Conservation (phyloP, 2,113 vertebrate species). For the Balaenoptera acutorostrata region DNA sequence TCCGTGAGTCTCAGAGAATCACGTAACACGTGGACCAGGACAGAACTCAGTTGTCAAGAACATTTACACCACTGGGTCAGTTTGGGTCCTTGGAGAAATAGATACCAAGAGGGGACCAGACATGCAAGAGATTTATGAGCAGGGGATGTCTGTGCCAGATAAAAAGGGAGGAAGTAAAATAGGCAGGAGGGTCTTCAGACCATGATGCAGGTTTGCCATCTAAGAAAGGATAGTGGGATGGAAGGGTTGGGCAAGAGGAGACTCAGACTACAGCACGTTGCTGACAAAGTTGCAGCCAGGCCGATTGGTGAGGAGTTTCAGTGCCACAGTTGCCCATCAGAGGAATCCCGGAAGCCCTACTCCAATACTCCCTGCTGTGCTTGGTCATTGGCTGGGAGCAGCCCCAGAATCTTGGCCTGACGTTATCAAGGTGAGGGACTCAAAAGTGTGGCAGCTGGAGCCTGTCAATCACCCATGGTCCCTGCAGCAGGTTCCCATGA, state of each 20-base stretch:
- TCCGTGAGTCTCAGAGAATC: background rate
- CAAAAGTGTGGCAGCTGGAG: background rate
- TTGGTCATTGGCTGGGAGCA: background rate
- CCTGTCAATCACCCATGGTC: background rate
- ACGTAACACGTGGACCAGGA: too few relatives aligned
- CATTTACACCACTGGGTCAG: background rate
- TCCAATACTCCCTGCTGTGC: background rate
- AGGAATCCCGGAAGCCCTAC: background rate
- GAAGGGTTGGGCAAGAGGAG: background rate
- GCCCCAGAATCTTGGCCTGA: background rate
- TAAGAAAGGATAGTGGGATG: background rate
- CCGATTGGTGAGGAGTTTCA: rapidly evolving
- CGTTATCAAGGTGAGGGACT: background rate
- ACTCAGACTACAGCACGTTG: rapidly evolving
- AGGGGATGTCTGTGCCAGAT: background rate
- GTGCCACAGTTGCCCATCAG: background rate
- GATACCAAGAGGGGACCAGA: background rate
- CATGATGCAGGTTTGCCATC: too few relatives aligned
- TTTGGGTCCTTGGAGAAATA: background rate
- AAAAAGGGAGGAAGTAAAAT: background rate
- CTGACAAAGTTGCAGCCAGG: background rate
- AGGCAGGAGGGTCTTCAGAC: background rate
- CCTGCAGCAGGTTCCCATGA: background rate
- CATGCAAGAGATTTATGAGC: rapidly evolving
- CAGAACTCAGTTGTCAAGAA: background rate